Base-by-base conservation (phyloP, 2,113 vertebrate species). In the Tetraodon nigroviridis region DNA sequence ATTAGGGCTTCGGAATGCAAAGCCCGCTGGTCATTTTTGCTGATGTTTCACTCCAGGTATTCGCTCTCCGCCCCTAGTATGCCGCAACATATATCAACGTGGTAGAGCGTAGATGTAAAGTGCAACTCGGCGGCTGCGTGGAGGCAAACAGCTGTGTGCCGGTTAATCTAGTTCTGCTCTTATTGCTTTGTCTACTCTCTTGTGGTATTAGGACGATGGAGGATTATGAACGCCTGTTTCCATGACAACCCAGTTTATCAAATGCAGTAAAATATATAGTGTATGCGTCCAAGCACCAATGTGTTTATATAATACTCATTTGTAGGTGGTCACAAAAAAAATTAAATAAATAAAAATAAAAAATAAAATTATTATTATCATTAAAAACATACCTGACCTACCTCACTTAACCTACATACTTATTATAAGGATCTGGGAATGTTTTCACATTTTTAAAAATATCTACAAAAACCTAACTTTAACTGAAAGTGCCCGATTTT, bases 201-300 rank as follows among this genome's bases (percentile, higher is more conserved):
- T 13, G 44, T 51, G 76, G 22, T 62, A 61, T 61, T 69, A 69
- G 69, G 58, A 81, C 20, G 32, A 53, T 52, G 64, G 45, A 67
- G 69, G 45, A 69, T 64, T 64, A 72, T 49, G 62, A 67, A 79
- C 49, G 67, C 64, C 50, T 78, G 85, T 89, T 87, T 86, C 87
- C 85, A 86, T 86, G 84, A 78, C 80, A 82, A 88, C 83, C 3
- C 55, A 75, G 68, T 64, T 70, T 64, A 66, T 78, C 69, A 79
- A 84, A 80, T 71, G 65, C 70, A 79, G 47, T 67, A 78, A 73
- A 81, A 55, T 61, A 64, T 71, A 82, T 12, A 51, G 49, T 21
- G 19, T 67, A 78, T 67, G 70, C 75, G 68, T 77, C 68, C 62
- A 68, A 73, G 61, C 71, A 69, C 49, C 12, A 24, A 59, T 47